Conservation (phyloP, 2,888 invertebrate genomes). For the Drosophila trichaetosa region DNA sequence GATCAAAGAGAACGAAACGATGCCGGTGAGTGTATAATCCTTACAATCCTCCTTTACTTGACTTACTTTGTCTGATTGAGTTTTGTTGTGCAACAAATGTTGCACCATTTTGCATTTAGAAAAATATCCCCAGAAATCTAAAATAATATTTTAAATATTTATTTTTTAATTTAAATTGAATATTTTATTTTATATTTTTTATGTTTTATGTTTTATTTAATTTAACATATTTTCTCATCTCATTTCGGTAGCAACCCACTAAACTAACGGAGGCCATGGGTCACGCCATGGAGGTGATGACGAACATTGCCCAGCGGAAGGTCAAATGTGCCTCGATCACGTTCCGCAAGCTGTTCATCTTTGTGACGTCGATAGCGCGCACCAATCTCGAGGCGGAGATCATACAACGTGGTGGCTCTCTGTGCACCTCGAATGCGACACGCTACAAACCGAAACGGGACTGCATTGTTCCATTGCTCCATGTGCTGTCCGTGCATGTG, state of each 20-base stretch:
- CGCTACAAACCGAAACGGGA: conserved; percentile 91
- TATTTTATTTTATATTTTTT: no score
- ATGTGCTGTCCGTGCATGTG: conserved; percentile 94
- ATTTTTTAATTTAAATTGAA: no score
- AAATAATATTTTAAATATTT: no score
- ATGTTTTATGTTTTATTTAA: no score
- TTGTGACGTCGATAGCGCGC: conserved; percentile 94
- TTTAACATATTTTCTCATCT: neutral
- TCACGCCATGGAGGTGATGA: conserved; percentile 97
- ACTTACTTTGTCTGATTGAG: no score
- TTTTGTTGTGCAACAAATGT: no score
- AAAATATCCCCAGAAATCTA: no score
- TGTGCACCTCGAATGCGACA: conserved; percentile 87
- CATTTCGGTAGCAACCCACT: conserved; percentile 87
- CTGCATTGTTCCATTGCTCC: conserved; percentile 94
- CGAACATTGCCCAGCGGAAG: conserved; percentile 93
- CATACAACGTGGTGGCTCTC: conserved; percentile 94
- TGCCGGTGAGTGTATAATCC: conserved; percentile 86
- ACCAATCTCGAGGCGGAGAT: conserved; percentile 97
- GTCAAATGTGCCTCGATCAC: conserved; percentile 89
- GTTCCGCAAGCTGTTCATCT: conserved; percentile 92
- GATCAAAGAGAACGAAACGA: conserved; percentile 89
- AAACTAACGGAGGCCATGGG: conserved; percentile 94
- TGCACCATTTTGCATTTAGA: no score
- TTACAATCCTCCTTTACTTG: neutral